Evolutionary conservation across 1,140 invertebrate genomes (phyloP).

Genomic region (Harpegnathos saltator): DNA sequence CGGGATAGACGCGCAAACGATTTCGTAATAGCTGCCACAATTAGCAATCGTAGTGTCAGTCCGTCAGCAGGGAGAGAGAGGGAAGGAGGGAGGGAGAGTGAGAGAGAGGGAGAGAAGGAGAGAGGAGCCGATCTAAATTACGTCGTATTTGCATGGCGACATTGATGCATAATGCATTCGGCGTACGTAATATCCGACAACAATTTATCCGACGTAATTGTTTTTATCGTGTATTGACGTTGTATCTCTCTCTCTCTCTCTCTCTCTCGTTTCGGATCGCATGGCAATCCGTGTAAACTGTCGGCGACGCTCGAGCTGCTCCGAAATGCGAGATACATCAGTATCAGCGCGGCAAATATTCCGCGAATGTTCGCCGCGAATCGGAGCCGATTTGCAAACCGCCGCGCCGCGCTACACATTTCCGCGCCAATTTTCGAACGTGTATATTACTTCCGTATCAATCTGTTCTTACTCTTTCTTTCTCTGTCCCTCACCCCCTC

Average conservation of each 20-base stretch:
- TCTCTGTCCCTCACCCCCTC: neutral
- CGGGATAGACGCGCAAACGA: neutral
- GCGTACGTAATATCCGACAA: neutral
- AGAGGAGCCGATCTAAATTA: slow-evolving; percentile 10
- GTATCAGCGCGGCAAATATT: slow-evolving; percentile 23
- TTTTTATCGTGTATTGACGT: slow-evolving; percentile 16
- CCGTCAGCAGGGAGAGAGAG: too few relatives aligned
- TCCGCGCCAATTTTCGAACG: slow-evolving; percentile 40
- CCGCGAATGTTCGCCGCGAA: neutral
- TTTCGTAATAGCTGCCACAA: neutral
- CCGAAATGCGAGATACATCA: neutral
- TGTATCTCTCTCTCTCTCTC: neutral
- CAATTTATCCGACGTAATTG: slow-evolving; percentile 19
- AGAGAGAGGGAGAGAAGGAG: too few relatives aligned
- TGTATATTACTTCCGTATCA: slow-evolving; percentile 55
- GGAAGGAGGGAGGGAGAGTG: too few relatives aligned
- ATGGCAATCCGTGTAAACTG: neutral
- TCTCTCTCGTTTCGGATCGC: too few relatives aligned
- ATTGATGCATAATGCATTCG: slow-evolving; percentile 10
- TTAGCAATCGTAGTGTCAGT: slow-evolving; percentile 10
- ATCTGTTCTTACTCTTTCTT: slow-evolving; percentile 48
- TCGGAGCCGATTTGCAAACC: slow-evolving; percentile 36
- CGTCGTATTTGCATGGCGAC: neutral
- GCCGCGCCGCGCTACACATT: neutral
- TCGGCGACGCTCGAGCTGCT: neutral